Percentiles rank a stretch among this genome's conserved stretches.
phyloP scores from a whole-genome alignment of 2,797 vertebrate genomes.

The Hyperoplus lanceolatus region DNA sequence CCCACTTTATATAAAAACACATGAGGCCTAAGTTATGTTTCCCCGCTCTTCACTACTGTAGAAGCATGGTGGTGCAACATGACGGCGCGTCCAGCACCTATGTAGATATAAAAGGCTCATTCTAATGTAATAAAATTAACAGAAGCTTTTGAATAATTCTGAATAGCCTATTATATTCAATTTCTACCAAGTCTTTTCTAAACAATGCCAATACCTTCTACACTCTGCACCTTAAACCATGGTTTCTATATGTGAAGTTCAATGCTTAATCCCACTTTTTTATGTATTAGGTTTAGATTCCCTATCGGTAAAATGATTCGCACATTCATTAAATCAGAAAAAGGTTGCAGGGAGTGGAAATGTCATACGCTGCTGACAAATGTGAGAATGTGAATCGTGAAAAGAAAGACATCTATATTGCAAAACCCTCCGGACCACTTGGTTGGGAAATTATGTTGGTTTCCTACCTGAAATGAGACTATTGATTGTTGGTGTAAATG shows the following conservation, averaged over 20 bases:
- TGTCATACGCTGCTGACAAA: not conserved
- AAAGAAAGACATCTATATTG: conserved; percentile 25
- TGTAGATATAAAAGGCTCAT: too few relatives aligned
- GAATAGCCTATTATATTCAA: too few relatives aligned
- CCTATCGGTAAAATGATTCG: not conserved
- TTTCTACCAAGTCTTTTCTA: too few relatives aligned
- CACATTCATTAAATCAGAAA: not conserved
- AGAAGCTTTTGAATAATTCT: too few relatives aligned
- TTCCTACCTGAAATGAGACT: conserved; percentile 22
- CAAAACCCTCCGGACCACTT: not conserved
- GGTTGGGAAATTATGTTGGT: conserved; percentile 17
- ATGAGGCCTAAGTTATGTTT: too few relatives aligned
- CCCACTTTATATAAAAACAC: too few relatives aligned
- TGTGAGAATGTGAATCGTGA: not conserved
- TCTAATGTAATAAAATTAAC: too few relatives aligned
- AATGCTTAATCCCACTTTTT: conserved; percentile 5
- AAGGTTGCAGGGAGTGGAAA: not conserved
- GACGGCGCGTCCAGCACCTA: too few relatives aligned
- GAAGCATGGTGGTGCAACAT: too few relatives aligned
- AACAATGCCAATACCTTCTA: too few relatives aligned
- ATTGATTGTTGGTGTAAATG: conserved; percentile 27
- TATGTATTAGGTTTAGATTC: not conserved
- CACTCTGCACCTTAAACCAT: not conserved
- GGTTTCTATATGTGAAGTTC: not conserved
- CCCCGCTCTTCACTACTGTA: too few relatives aligned